These are phyloP conservation scores for Oryzias melastigma DNA, from an alignment of 2,113 vertebrate species.

Conservation along the genomic window DNA sequence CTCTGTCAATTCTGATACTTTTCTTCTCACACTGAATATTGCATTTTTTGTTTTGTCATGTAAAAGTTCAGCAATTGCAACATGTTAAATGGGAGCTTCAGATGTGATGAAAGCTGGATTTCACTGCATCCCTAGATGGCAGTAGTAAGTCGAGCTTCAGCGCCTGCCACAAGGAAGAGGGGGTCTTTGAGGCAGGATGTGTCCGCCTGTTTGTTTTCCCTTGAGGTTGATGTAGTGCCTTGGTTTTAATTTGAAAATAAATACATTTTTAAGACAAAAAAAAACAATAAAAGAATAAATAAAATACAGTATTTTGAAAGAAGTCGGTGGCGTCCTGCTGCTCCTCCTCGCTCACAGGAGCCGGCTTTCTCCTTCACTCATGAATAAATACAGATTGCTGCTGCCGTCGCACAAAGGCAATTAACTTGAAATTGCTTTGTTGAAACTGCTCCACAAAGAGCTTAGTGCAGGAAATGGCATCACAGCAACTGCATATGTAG, in stretches of 20 bases:
- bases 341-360: slow-evolving; percentile 30
- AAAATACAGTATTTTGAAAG: slow-evolving; percentile 20
- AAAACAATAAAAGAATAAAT: slow-evolving; percentile 26
- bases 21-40: background rate
- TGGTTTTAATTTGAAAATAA: slow-evolving; percentile 48
- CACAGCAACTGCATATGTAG: slow-evolving; percentile 40
- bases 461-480: slow-evolving; percentile 52
- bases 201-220: slow-evolving; percentile 43
- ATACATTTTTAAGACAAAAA: slow-evolving; percentile 34
- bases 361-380: slow-evolving; percentile 37
- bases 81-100: background rate
- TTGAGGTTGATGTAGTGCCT: slow-evolving; percentile 47
- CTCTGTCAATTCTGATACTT: background rate
- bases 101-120: slow-evolving; percentile 19
- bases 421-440: slow-evolving; percentile 68
- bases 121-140: slow-evolving; percentile 78
- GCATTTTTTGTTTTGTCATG: background rate
- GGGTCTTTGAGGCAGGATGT: slow-evolving; percentile 30
- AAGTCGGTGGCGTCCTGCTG: slow-evolving; percentile 16
- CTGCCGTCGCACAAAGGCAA: slow-evolving; percentile 50
- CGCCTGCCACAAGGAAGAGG: slow-evolving; percentile 14
- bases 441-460: slow-evolving; percentile 58
- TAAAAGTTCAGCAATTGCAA: slow-evolving; percentile 3
- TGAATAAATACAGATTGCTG: slow-evolving; percentile 57
- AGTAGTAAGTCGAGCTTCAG: slow-evolving; percentile 75